Base-by-base conservation (phyloP, 2,888 invertebrate genomes). In the Petrolisthes cinctipes region DNA sequence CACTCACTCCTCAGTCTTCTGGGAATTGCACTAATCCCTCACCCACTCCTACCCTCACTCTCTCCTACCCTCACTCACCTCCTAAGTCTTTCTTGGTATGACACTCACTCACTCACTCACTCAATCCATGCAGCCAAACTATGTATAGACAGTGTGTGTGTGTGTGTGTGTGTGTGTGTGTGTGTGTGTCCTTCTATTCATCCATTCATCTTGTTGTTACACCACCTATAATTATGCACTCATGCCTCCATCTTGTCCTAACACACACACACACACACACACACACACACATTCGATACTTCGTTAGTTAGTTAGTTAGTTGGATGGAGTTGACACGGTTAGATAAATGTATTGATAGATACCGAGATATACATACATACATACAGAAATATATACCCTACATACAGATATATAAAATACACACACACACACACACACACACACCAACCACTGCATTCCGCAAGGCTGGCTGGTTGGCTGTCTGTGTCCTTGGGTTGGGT, bases 311-410 rank as follows among this genome's bases (percentile, higher is more conserved):
- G n/a, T n/a, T n/a, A n/a, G n/a, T 37, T 37, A 37, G 37, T 37
- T 37, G n/a, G n/a, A n/a, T n/a, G n/a, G n/a, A 37, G 37, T 2
- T 61, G 61, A 61, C 17, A 17, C 61, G 0, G 76, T 51, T 11
- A 37, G 37, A 54, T n/a, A 79, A 54, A 79, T 56, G 20, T 23
- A 79, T n/a, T n/a, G 54, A 56, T 56, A 2, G 37, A 37, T 37
- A 37, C n/a, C n/a, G 37, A 37, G 37, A 37, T 2, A 37, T 37
- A 2, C 37, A 37, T 37, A 79, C 79, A 79, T 20, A 54, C 79
- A 79, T 54, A 79, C n/a, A n/a, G 54, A 54, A 53, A 23, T 23
- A 57, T 57, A 80, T 73, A 14, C 73, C n/a, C n/a, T n/a, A n/a
- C n/a, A 73, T 20, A 17, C 23, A 20, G 20, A 73, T 4, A 57